Conservation (phyloP, 2,113 vertebrate genomes). For the Buteo buteo region DNA sequence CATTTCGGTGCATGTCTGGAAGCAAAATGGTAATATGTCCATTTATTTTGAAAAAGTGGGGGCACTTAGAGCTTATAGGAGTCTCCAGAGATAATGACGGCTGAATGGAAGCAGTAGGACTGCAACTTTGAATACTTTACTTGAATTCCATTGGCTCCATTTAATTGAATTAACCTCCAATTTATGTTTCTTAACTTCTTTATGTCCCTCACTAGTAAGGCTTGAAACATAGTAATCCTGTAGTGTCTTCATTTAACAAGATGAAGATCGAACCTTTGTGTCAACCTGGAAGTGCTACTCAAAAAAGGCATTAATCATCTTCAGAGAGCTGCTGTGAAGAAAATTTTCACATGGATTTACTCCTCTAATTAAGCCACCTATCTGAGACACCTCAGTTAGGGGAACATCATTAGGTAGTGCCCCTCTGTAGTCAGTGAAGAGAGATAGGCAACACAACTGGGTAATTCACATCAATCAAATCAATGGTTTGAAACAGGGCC, state of each 20-base stretch:
- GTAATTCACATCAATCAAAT: neutral
- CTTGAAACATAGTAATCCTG: neutral
- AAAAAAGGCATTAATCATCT: neutral
- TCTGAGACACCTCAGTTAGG: neutral
- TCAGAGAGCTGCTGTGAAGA: neutral
- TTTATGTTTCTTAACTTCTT: neutral
- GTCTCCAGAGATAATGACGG: neutral
- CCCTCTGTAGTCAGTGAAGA: neutral
- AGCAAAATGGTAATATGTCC: neutral
- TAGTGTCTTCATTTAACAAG: neutral
- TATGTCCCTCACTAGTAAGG: neutral
- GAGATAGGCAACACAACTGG: neutral
- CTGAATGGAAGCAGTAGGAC: neutral
- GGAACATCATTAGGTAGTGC: neutral
- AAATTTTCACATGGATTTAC: neutral
- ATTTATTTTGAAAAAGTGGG: neutral
- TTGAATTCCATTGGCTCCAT: neutral
- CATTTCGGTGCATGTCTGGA: neutral
- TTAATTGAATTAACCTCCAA: neutral
- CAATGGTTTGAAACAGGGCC: neutral
- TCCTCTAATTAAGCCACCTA: neutral
- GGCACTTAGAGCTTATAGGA: neutral
- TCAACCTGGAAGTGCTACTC: neutral
- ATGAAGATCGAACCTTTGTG: neutral
- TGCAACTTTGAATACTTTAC: neutral